Evolutionary conservation across 2,113 vertebrate species (phyloP).

Genomic region (Syngnathoides biaculeatus): DNA sequence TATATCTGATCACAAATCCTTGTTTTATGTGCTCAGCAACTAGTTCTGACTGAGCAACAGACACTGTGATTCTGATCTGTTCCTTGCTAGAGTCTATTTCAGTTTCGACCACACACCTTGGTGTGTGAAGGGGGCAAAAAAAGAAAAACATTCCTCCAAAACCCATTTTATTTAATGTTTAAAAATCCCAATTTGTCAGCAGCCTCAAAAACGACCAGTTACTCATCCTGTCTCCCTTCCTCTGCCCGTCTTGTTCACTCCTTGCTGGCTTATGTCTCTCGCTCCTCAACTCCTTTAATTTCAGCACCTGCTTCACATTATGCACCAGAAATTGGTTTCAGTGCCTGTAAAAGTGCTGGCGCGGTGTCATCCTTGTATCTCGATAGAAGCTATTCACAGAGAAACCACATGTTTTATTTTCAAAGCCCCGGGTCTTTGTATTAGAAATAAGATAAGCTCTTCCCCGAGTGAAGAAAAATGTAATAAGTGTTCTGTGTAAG

Average conservation of each 20-base stretch:
- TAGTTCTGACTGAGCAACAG: too few species aligned
- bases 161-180: not conserved
- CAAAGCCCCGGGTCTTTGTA: not conserved
- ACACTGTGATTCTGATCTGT: too few species aligned
- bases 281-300: not conserved
- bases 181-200: not conserved
- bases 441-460: slow-evolving; percentile 2
- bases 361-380: not conserved
- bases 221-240: not conserved
- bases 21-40: too few species aligned
- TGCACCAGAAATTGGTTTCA: not conserved
- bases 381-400: not conserved
- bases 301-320: slow-evolving; percentile 3
- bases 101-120: too few species aligned
- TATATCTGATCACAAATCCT: too few species aligned
- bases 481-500: not conserved
- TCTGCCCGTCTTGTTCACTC: not conserved
- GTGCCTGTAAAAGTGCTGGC: not conserved
- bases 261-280: not conserved
- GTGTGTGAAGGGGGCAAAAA: not conserved
- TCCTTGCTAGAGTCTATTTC: too few species aligned
- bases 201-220: too few species aligned
- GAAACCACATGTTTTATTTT: not conserved
- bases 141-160: not conserved
- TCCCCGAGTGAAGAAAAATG: not conserved